Evolutionary conservation across 2,888 invertebrate genomes (phyloP), one percentile per base, ranked within the genome.

Genomic region (Drosophila mimetica): DNA sequence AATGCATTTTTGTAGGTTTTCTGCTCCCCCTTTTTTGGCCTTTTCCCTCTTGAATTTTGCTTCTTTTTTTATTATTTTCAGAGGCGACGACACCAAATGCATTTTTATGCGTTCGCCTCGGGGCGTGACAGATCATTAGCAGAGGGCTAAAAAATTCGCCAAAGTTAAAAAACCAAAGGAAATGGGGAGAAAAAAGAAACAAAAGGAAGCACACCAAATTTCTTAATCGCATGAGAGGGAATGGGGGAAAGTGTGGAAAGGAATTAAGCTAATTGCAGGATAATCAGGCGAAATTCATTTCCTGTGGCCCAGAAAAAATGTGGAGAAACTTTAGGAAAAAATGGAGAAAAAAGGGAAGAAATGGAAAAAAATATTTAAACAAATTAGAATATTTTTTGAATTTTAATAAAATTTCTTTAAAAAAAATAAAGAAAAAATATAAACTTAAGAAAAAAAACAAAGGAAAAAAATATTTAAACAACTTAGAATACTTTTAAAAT

Each of bases 51-150:
- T 39, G 54, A 48, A 30, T 53, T 54, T 39, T 13, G 20, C 20
- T 16, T 16, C n/a, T 60, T 54, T 42, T 55, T 54, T 51, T 39
- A 39, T 59, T 60, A 20, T 39, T 61, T 61, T 50, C 36, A 48
- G n/a, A 44, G 60, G 59, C 32, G 57, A 55, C 59, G 51, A 71
- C 59, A 64, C 60, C 60, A 75, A 75, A 74, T 64, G 75, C 75
- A 75, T 67, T 75, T 82, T 73, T 69, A 71, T 79, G 80, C 48
- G 52, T 63, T 70, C 58, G 57, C 61, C 51, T 32, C 50, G 48
- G 69, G 67, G 70, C 74, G 73, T 65, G 59, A 51, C 71, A 60
- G 57, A 61, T 74, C 74, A 75, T 75, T 75, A 75, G 61, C 71
- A 53, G 42, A 46, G 37, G 39, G 41, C 36, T 41, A 48, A 48